phyloP scores from a whole-genome alignment of 2,797 vertebrate genomes.

The Paedocypris micromegethes region DNA sequence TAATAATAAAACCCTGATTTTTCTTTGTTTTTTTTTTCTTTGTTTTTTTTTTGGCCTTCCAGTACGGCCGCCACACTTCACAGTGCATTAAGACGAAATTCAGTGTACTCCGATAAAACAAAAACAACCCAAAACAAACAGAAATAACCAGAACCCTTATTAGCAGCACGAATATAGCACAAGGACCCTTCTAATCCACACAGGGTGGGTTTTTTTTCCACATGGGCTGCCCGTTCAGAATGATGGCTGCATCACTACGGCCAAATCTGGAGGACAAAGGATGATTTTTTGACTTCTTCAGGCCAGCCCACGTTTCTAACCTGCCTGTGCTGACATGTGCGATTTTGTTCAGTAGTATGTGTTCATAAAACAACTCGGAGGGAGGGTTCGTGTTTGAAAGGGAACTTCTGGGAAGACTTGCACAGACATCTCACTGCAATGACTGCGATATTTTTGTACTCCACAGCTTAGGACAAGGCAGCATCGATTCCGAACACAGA shows the following conservation, averaged over 20 bases:
- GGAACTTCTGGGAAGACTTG: conserved; percentile 39
- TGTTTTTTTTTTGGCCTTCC: conserved; percentile 46
- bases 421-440: conserved; percentile 33
- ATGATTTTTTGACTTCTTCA: background rate
- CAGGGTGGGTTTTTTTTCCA: conserved; percentile 32
- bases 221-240: conserved; percentile 16
- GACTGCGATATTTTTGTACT: conserved; percentile 21
- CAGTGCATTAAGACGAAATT: conserved; percentile 80
- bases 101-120: conserved; percentile 72
- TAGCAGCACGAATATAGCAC: conserved; percentile 55
- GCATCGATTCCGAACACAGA: conserved; percentile 7
- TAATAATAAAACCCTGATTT: conserved; percentile 62
- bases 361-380: conserved; percentile 31
- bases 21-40: too few species aligned
- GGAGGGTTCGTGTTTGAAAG: conserved; percentile 35
- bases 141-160: conserved; percentile 45
- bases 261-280: too few species aligned
- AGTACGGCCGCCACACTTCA: conserved; percentile 67
- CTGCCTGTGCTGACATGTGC: conserved; percentile 41
- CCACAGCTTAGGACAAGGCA: conserved; percentile 2
- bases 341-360: conserved; percentile 49
- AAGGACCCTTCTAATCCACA: conserved; percentile 52
- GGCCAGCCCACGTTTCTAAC: conserved; percentile 3
- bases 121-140: conserved; percentile 42
- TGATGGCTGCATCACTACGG: background rate